A percentile compares a stretch with the other conserved stretches of the same genome.
phyloP scores from a whole-genome alignment of 2,797 vertebrate genomes.

The Sparidentex hasta region DNA sequence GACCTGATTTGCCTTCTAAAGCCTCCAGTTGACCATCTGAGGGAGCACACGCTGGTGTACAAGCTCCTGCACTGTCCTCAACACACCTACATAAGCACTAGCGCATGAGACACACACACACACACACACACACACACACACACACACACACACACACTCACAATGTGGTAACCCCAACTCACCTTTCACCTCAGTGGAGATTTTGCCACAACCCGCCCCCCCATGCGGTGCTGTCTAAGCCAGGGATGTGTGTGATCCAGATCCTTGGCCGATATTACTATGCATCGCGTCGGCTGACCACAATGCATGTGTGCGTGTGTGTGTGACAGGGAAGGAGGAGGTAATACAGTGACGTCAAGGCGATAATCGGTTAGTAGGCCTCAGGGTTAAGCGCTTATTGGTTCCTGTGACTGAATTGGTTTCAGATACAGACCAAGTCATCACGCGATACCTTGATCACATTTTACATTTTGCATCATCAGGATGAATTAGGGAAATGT shows the following conservation, averaged over 20 bases:
- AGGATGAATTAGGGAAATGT: neutral
- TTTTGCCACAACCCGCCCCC: slow-evolving; percentile 59
- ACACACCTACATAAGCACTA: slow-evolving; percentile 1
- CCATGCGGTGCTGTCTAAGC: slow-evolving; percentile 43
- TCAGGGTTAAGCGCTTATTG: slow-evolving; percentile 24
- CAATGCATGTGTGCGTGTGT: slow-evolving; percentile 26
- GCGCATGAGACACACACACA: slow-evolving; percentile 16
- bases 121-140: slow-evolving; percentile 21
- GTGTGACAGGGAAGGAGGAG: slow-evolving; percentile 19
- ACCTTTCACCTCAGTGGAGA: slow-evolving; percentile 51
- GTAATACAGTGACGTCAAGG: slow-evolving; percentile 61
- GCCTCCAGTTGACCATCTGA: slow-evolving; percentile 51
- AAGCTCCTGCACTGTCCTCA: slow-evolving; percentile 7
- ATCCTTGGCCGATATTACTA: slow-evolving; percentile 16
- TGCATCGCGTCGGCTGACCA: neutral
- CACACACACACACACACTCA: slow-evolving; percentile 21
- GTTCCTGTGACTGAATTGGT: slow-evolving; percentile 6
- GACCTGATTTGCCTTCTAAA: slow-evolving; percentile 72
- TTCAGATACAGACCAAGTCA: slow-evolving; percentile 6
- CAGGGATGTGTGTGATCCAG: slow-evolving; percentile 5
- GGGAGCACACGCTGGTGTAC: slow-evolving; percentile 18
- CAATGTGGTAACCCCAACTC: slow-evolving; percentile 30
- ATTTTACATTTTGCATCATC: neutral
- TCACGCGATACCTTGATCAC: slow-evolving; percentile 8
- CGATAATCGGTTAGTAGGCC: slow-evolving; percentile 75